phyloP scores from a whole-genome alignment of 2,888 invertebrate genomes.

The Labia minor region DNA sequence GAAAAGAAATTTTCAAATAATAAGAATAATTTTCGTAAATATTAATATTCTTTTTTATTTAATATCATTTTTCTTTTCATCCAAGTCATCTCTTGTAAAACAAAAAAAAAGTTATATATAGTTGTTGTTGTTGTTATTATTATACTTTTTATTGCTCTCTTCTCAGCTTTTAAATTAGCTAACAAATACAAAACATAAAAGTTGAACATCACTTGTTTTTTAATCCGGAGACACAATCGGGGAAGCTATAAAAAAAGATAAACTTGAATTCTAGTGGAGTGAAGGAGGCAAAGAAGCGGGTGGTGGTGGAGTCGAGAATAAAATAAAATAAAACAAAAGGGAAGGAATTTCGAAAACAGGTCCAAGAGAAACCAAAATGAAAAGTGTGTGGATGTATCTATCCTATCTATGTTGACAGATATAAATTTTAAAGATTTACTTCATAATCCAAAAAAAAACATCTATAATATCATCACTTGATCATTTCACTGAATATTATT shows the following conservation, averaged over 20 bases:
- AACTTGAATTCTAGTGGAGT: neutral
- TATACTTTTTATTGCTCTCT: neutral
- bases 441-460: no score
- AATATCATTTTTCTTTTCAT: neutral
- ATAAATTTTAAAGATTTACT: no score
- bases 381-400: no score
- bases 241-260: neutral
- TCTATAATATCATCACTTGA: no score
- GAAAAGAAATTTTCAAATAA: no score
- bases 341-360: no score
- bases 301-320: no score
- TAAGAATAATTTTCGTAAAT: no score
- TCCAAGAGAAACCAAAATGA: no score
- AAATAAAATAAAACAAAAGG: no score
- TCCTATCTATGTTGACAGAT: no score
- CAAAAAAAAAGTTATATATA: neutral
- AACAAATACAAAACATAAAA: neutral
- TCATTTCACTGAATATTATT: no score
- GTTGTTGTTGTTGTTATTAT: neutral
- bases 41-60: neutral
- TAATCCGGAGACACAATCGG: neutral
- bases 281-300: neutral
- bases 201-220: neutral
- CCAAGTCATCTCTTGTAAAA: neutral
- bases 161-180: neutral